A percentile compares a stretch with the other conserved stretches of the same genome.
These are phyloP conservation scores for Formica exsecta DNA, from an alignment of 1,140 invertebrate genomes.

Conservation along the genomic window DNA sequence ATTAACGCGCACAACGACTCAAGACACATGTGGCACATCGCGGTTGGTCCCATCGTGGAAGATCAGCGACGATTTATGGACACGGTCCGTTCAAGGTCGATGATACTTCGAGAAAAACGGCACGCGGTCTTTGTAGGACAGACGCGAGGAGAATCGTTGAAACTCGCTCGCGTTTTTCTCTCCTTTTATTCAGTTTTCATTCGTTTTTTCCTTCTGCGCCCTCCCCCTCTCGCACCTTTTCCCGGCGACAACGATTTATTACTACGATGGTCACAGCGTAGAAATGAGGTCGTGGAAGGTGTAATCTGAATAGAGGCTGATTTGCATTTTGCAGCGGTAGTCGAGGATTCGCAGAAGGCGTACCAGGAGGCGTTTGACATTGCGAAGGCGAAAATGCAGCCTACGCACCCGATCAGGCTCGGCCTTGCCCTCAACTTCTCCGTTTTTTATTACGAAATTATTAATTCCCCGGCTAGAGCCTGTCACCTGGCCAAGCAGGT, in stretches of 20 bases:
- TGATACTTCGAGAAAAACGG: slow-evolving; percentile 5
- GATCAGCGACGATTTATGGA: slow-evolving; percentile 36
- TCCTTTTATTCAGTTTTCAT: slow-evolving; percentile 24
- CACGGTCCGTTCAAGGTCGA: slow-evolving; percentile 23
- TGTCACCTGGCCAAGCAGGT: slow-evolving; percentile 99
- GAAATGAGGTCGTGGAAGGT: slow-evolving; percentile 54
- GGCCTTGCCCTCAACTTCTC: slow-evolving; percentile 99
- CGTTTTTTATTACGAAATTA: slow-evolving; percentile 99
- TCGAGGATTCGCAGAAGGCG: slow-evolving; percentile 99
- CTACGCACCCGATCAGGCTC: slow-evolving; percentile 98
- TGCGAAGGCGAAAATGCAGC: slow-evolving; percentile 99
- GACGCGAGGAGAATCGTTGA: slow-evolving; percentile 27
- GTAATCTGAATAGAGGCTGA: slow-evolving; percentile 66
- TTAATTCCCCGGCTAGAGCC: slow-evolving; percentile 98
- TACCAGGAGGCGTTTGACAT: slow-evolving; percentile 99
- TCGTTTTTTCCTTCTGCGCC: slow-evolving; percentile 7
- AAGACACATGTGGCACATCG: slow-evolving; percentile 1
- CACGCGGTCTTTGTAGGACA: slow-evolving; percentile 37
- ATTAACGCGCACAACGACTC: not conserved
- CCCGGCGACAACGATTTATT: slow-evolving; percentile 41
- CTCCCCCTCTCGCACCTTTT: not conserved
- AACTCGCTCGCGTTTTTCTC: slow-evolving; percentile 27
- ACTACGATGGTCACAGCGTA: slow-evolving; percentile 13
- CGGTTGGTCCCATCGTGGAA: slow-evolving; percentile 15
- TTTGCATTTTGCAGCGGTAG: slow-evolving; percentile 93